Conservation (phyloP, 2,797 vertebrate genomes). For the Eutrigla gurnardus region DNA sequence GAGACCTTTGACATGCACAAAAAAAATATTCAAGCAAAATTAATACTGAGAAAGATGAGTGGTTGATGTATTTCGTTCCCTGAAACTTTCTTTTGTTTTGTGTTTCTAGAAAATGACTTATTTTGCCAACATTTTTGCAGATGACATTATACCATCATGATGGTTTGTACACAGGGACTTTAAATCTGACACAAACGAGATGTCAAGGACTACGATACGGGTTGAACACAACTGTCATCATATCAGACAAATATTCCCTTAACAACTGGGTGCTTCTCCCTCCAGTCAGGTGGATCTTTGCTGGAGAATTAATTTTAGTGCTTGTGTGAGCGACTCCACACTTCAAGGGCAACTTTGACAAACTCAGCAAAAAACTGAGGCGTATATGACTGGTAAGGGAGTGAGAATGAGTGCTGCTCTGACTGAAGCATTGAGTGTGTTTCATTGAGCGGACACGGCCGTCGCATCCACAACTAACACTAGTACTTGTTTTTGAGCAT, state of each 20-base stretch:
- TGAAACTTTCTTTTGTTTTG: no score
- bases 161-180: background rate
- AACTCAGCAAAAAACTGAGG: slow-evolving; percentile 4
- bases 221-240: background rate
- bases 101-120: no score
- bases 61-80: no score
- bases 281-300: background rate
- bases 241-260: background rate
- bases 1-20: no score
- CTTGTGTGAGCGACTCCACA: background rate
- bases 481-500: background rate
- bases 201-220: no score
- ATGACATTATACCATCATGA: background rate
- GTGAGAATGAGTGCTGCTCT: background rate
- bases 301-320: background rate
- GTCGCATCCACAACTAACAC: background rate
- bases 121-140: no score
- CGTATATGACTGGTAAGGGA: background rate
- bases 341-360: background rate
- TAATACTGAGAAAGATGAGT: no score
- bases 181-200: background rate
- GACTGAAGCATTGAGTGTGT: background rate
- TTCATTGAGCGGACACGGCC: background rate
- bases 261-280: background rate
- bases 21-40: no score